Conservation (phyloP, 2,888 invertebrate species). For the Vannuccia rotundouncinata region DNA sequence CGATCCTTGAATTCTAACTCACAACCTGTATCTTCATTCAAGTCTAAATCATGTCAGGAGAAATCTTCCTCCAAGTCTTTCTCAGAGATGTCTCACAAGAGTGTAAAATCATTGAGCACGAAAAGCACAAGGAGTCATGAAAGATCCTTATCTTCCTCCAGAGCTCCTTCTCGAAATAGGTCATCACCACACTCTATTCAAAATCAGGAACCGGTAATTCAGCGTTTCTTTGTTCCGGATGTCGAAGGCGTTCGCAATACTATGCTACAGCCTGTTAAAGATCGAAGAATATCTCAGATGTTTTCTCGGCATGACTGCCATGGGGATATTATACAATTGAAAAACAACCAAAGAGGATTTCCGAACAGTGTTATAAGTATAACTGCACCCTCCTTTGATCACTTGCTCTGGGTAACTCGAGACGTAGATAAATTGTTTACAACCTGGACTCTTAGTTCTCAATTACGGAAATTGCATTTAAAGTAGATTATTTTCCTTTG, state of each 20-base stretch:
- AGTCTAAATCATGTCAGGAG: not conserved
- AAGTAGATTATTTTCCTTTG: not conserved
- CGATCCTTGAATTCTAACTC: not conserved
- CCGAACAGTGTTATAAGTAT: not conserved
- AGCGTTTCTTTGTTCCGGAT: not conserved
- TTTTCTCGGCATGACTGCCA: not conserved
- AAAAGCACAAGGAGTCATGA: not conserved
- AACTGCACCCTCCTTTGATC: not conserved
- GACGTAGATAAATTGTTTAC: not conserved
- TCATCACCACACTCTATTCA: not conserved
- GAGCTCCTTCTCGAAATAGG: not conserved
- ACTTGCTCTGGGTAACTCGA: not conserved
- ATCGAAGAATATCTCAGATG: not conserved
- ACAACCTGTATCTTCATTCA: not conserved
- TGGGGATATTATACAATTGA: not conserved
- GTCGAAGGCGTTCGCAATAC: not conserved
- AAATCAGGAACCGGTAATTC: not conserved
- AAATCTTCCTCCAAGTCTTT: not conserved
- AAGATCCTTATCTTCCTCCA: not conserved
- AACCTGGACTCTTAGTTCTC: not conserved
- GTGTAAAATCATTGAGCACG: not conserved
- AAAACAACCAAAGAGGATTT: not conserved
- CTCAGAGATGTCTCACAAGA: not conserved
- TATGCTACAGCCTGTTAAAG: not conserved
- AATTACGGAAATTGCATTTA: not conserved